phyloP scores from a whole-genome alignment of 2,797 vertebrate genomes.

The Sparus aurata region DNA sequence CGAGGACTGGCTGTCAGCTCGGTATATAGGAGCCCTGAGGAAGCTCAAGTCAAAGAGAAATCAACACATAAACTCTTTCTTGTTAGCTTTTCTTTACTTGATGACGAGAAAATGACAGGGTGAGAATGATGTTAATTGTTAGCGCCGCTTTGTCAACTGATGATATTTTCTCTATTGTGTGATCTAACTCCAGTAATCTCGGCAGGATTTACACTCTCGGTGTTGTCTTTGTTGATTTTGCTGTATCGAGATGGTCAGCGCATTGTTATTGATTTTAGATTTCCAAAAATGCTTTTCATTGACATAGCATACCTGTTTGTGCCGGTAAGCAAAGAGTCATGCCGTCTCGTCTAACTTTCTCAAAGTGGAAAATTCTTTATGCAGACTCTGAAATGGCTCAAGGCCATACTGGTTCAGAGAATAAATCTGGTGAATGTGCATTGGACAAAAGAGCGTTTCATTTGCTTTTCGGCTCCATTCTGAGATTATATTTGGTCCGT shows the following conservation, averaged over 20 bases:
- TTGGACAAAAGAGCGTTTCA: conserved; percentile 22
- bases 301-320: background rate
- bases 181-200: background rate
- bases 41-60: background rate
- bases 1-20: background rate
- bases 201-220: background rate
- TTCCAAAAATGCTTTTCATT: background rate
- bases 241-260: background rate
- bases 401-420: conserved; percentile 46
- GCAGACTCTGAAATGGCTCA: conserved; percentile 31
- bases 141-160: background rate
- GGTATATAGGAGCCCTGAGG: background rate
- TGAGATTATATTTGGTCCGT: background rate
- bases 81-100: background rate
- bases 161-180: conserved; percentile 9
- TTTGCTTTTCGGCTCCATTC: conserved; percentile 23
- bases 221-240: background rate
- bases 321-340: background rate
- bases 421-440: conserved; percentile 22
- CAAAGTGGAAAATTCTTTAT: background rate
- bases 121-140: background rate
- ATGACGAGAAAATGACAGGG: background rate
- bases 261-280: background rate
- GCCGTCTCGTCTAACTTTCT: conserved; percentile 19
- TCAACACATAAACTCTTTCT: conserved; percentile 8